Conservation (phyloP, 1,140 invertebrate species). For the Mycetomoellerius zeteki region DNA sequence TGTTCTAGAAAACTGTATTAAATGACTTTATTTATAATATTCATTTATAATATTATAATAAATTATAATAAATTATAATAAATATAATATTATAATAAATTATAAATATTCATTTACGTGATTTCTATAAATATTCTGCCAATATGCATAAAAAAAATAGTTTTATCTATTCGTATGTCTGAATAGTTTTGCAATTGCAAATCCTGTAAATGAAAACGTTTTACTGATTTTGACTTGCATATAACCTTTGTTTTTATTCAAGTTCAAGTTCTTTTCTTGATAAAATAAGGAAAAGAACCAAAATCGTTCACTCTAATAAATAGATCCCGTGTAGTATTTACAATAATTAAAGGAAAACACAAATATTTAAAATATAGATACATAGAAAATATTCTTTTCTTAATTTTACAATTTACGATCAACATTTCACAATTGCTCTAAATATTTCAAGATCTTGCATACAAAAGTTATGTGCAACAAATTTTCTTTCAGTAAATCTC, state of each 20-base stretch:
- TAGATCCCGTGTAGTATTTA: neutral
- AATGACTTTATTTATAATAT: slow-evolving; percentile 6
- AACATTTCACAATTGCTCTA: neutral
- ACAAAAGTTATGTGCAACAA: neutral
- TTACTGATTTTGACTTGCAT: neutral
- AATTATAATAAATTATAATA: no score
- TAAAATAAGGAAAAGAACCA: neutral
- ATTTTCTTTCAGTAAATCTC: neutral
- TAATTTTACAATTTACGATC: neutral
- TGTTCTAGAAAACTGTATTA: neutral
- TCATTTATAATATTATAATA: no score
- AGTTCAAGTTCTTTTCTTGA: neutral
- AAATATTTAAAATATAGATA: slow-evolving; percentile 13
- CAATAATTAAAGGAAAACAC: neutral
- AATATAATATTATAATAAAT: no score
- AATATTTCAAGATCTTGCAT: neutral
- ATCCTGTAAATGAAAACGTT: neutral
- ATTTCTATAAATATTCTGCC: neutral
- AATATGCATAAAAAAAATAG: neutral
- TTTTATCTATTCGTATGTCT: neutral
- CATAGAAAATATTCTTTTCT: neutral
- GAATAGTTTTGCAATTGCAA: neutral
- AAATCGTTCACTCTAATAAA: neutral
- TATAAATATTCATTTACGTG: neutral
- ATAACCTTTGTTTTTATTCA: neutral